A percentile compares a stretch with the other conserved stretches of the same genome.
phyloP scores from a whole-genome alignment of 1,140 invertebrate species.

The Macrobrachium nipponense region DNA sequence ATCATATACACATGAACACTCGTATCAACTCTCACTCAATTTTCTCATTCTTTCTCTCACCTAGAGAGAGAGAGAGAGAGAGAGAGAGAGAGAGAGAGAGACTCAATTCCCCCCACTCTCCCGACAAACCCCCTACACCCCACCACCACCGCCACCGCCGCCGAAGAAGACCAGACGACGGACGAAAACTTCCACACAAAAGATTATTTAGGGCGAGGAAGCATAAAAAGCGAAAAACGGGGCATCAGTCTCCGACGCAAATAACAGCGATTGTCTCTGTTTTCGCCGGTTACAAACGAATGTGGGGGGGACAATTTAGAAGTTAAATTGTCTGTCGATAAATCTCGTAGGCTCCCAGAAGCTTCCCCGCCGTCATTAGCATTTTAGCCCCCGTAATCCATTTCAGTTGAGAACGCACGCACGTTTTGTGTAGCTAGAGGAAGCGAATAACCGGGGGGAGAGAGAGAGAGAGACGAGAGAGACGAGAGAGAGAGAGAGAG shows the following conservation, averaged over 20 bases:
- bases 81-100: too few relatives aligned
- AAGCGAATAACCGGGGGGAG: too few relatives aligned
- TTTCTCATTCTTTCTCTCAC: too few relatives aligned
- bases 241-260: constrained; percentile 47
- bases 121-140: neutral
- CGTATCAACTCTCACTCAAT: too few relatives aligned
- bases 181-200: constrained; percentile 29
- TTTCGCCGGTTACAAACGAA: constrained; percentile 46
- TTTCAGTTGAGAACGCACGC: constrained; percentile 21
- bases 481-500: too few relatives aligned
- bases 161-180: neutral
- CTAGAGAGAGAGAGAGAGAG: neutral
- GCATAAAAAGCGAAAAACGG: constrained; percentile 35
- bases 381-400: constrained; percentile 29
- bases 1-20: too few relatives aligned
- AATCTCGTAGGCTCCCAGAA: neutral
- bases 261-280: constrained; percentile 50
- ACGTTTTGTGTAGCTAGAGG: too few relatives aligned
- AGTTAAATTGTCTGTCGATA: constrained; percentile 54
- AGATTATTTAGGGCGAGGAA: constrained; percentile 45
- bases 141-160: neutral
- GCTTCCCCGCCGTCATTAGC: constrained; percentile 27
- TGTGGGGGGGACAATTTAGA: constrained; percentile 46
- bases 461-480: too few relatives aligned
- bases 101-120: neutral